These are phyloP conservation scores for Zaprionus capensis DNA, from an alignment of 1,140 invertebrate genomes.

Conservation along the genomic window DNA sequence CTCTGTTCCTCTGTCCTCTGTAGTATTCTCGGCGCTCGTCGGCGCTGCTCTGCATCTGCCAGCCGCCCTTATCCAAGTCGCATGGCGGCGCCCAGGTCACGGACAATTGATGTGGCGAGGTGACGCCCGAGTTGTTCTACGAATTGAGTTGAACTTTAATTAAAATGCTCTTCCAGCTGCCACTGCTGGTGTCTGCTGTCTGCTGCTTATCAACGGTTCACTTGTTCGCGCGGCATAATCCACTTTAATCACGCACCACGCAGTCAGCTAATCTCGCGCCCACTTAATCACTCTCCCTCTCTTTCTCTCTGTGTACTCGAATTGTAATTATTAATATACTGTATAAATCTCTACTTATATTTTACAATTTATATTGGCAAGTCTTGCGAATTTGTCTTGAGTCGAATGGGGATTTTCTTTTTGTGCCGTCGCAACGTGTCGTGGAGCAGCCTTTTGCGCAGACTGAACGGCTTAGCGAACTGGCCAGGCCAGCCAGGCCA, in stretches of 20 bases:
- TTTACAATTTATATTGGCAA: conserved; percentile 9
- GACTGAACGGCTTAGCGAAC: conserved; percentile 75
- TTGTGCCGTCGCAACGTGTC: conserved; percentile 58
- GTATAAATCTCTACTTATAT: background rate
- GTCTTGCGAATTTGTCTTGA: background rate
- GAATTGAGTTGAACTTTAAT: conserved; percentile 38
- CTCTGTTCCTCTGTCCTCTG: conserved; percentile 54
- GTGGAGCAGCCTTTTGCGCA: conserved; percentile 70
- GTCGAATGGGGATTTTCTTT: conserved; percentile 14
- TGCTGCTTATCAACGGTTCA: conserved; percentile 9
- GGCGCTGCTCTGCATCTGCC: conserved; percentile 74
- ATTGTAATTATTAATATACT: conserved; percentile 6
- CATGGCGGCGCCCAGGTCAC: conserved; percentile 82
- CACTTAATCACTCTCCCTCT: background rate
- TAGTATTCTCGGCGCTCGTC: conserved; percentile 68
- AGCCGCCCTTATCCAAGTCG: conserved; percentile 67
- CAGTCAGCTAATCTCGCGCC: background rate
- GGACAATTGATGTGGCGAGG: conserved; percentile 80
- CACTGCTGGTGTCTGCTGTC: background rate
- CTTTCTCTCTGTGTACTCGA: background rate
- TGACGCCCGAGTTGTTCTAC: conserved; percentile 74
- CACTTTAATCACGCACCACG: conserved; percentile 16
- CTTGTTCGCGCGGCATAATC: conserved; percentile 3
- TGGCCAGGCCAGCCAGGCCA: conserved; percentile 32
- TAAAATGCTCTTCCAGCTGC: conserved; percentile 8